phyloP scores from a whole-genome alignment of 2,113 vertebrate species.

The Dromaius novaehollandiae region DNA sequence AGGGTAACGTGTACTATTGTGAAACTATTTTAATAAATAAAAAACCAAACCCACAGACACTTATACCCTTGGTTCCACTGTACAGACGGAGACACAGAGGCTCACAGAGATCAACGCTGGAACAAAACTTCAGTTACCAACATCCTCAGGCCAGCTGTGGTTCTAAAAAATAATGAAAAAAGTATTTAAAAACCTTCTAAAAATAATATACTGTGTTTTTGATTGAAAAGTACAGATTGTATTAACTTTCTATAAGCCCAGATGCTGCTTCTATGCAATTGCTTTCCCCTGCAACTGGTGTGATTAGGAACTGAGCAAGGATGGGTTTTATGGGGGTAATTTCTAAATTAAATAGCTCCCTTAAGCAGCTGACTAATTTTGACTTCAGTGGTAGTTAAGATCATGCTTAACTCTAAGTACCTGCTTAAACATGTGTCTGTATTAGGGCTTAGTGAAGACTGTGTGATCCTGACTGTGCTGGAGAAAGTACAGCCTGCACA shows the following conservation, averaged over 20 bases:
- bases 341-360: background rate
- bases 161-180: background rate
- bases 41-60: background rate
- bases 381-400: background rate
- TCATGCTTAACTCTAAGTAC: background rate
- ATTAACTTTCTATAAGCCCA: background rate
- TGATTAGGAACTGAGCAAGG: background rate
- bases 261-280: background rate
- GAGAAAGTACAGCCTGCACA: background rate
- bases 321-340: background rate
- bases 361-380: background rate
- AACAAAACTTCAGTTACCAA: background rate
- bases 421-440: background rate
- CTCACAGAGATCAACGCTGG: background rate
- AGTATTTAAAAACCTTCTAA: background rate
- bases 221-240: background rate
- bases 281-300: background rate
- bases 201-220: background rate
- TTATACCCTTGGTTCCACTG: background rate
- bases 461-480: background rate
- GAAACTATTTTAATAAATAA: background rate
- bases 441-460: background rate
- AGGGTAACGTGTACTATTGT: background rate
- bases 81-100: background rate
- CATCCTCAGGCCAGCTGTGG: background rate